Evolutionary conservation across 2,113 vertebrate species (phyloP).

Genomic region (Astur gentilis): DNA sequence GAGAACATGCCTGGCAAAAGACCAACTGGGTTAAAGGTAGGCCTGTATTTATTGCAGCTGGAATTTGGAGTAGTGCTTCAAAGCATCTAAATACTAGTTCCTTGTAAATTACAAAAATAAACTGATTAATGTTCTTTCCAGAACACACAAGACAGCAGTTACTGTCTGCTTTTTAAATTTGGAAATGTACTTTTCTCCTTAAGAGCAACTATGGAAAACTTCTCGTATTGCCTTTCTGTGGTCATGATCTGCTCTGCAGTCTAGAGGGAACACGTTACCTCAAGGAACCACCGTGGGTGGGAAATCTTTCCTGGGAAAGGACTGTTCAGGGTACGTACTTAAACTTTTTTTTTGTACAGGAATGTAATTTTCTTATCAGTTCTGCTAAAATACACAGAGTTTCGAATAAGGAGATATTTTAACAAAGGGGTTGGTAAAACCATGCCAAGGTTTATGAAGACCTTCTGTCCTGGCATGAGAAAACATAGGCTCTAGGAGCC

Average conservation of each 20-base stretch:
- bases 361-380: neutral
- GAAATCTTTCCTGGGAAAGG: slow-evolving; percentile 18
- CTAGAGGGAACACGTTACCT: neutral
- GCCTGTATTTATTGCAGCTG: neutral
- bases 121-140: slow-evolving; percentile 60
- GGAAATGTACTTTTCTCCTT: slow-evolving; percentile 22
- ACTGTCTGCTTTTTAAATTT: slow-evolving; percentile 53
- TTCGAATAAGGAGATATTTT: neutral
- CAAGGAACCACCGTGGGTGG: neutral
- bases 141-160: neutral
- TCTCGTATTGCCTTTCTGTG: neutral
- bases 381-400: neutral
- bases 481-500: neutral
- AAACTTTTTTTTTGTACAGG: neutral
- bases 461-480: neutral
- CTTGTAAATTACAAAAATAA: slow-evolving; percentile 59
- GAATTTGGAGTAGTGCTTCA: neutral
- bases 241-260: neutral
- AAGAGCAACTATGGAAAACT: slow-evolving; percentile 44
- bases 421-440: neutral
- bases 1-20: slow-evolving; percentile 20
- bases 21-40: slow-evolving; percentile 40
- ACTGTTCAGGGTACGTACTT: neutral
- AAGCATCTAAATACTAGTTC: neutral
- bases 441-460: neutral